Conservation (phyloP, 2,888 invertebrate genomes). For the Aphidoletes aphidimyza region DNA sequence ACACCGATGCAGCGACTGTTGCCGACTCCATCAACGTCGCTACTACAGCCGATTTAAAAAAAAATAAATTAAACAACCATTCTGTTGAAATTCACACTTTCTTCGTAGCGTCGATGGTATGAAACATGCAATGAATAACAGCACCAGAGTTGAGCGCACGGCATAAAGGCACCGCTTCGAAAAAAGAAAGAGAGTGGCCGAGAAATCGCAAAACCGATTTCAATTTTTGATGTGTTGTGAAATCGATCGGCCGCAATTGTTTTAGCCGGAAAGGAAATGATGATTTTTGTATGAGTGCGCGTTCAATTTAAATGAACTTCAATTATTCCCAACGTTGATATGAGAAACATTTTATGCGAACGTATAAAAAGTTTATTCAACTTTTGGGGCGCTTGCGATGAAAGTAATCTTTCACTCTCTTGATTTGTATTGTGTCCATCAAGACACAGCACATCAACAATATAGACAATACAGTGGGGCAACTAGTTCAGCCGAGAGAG, state of each 20-base stretch:
- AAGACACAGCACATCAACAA: neutral
- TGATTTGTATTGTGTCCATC: no score
- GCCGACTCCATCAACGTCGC: no score
- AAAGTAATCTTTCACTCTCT: neutral
- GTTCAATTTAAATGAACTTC: neutral
- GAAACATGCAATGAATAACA: neutral
- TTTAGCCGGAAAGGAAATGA: neutral
- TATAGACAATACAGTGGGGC: no score
- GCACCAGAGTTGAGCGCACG: neutral
- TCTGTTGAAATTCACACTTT: slow-evolving; percentile 33
- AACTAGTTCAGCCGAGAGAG: neutral
- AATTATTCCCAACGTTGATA: neutral
- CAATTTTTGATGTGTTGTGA: slow-evolving; percentile 3
- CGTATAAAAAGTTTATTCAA: neutral
- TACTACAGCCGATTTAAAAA: no score
- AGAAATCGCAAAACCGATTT: slow-evolving; percentile 5
- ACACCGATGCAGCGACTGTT: neutral
- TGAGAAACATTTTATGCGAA: neutral
- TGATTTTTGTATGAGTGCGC: neutral
- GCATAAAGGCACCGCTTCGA: neutral
- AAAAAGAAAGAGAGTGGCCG: neutral
- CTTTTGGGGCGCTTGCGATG: neutral
- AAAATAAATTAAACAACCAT: no score
- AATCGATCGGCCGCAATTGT: neutral
- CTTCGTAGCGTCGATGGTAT: neutral